Percentiles rank a stretch among this genome's conserved stretches.
Conservation (phyloP, 1,140 invertebrate species). For the Drosophila parabipectinata region DNA sequence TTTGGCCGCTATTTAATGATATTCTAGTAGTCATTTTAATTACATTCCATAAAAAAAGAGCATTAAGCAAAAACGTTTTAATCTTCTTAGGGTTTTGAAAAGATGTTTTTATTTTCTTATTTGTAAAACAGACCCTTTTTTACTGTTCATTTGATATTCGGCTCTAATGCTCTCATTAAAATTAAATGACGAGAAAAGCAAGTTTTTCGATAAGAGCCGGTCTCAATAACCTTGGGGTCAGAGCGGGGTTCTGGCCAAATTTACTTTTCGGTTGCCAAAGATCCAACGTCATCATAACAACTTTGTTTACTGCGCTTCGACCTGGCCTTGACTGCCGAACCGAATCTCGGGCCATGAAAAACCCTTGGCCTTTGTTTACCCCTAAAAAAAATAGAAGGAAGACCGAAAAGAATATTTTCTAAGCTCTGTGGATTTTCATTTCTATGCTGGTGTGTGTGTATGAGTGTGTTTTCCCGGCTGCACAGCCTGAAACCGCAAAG, state of each 20-base stretch:
- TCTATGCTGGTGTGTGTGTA: slow-evolving; percentile 3
- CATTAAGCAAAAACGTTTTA: neutral
- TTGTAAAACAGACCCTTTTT: slow-evolving; percentile 2
- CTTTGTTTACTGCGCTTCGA: slow-evolving; percentile 62
- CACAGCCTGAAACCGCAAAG: slow-evolving; percentile 67
- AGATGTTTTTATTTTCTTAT: neutral
- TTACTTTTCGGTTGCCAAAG: slow-evolving; percentile 41
- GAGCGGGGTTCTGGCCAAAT: slow-evolving; percentile 8
- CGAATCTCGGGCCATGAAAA: slow-evolving; percentile 32
- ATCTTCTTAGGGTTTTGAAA: neutral
- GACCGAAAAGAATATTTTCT: slow-evolving; percentile 44
- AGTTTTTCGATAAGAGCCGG: slow-evolving; percentile 4
- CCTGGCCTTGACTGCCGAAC: slow-evolving; percentile 59
- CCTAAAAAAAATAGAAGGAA: slow-evolving; percentile 21
- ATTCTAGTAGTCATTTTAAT: slow-evolving; percentile 31
- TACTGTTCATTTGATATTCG: slow-evolving; percentile 8
- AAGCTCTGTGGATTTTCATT: slow-evolving; percentile 42
- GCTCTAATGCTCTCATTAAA: slow-evolving; percentile 59
- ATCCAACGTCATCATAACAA: slow-evolving; percentile 72
- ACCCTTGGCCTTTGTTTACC: slow-evolving; percentile 64
- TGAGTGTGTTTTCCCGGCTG: slow-evolving; percentile 30
- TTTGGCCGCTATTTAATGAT: neutral
- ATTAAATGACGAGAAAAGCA: slow-evolving; percentile 59
- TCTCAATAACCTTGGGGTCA: slow-evolving; percentile 19
- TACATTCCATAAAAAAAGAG: slow-evolving; percentile 5